phyloP scores from a whole-genome alignment of 1,140 invertebrate species.

The Delia radicum region DNA sequence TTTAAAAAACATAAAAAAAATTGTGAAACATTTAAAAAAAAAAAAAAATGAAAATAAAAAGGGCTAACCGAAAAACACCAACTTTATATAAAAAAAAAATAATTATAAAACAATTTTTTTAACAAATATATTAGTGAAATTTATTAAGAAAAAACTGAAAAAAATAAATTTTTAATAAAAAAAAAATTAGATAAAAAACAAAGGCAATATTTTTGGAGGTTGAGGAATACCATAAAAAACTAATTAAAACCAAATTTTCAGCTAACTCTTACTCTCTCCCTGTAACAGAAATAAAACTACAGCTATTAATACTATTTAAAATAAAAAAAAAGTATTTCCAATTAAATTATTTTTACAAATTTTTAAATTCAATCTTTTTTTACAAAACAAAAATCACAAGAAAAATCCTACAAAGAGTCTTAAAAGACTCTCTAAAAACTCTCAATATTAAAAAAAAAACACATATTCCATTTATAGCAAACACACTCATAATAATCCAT shows the following conservation, averaged over 20 bases:
- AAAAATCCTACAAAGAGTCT: neutral
- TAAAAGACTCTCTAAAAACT: neutral
- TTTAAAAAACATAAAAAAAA: slow-evolving; percentile 49
- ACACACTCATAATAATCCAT: too few species aligned
- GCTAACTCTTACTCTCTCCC: too few species aligned
- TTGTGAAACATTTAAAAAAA: slow-evolving; percentile 45
- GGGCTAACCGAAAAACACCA: slow-evolving; percentile 13
- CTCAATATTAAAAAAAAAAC: neutral
- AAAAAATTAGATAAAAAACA: slow-evolving; percentile 10
- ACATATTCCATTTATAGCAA: too few species aligned
- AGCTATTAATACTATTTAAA: neutral
- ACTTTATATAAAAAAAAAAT: slow-evolving; percentile 27
- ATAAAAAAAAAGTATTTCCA: slow-evolving; percentile 8
- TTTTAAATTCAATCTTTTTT: too few species aligned
- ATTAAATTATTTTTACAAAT: slow-evolving; percentile 9
- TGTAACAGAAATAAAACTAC: slow-evolving; percentile 5
- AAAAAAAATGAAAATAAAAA: slow-evolving; percentile 54
- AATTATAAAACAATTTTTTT: slow-evolving; percentile 40
- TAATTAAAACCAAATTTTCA: too few species aligned
- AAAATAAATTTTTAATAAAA: too few species aligned
- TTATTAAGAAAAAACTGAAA: slow-evolving; percentile 8
- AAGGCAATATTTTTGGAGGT: slow-evolving; percentile 33
- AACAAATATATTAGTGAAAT: slow-evolving; percentile 21
- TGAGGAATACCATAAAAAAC: slow-evolving; percentile 24
- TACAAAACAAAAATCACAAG: neutral